Conservation (phyloP, 2,888 invertebrate genomes). For the Hedychridium roseum region DNA sequence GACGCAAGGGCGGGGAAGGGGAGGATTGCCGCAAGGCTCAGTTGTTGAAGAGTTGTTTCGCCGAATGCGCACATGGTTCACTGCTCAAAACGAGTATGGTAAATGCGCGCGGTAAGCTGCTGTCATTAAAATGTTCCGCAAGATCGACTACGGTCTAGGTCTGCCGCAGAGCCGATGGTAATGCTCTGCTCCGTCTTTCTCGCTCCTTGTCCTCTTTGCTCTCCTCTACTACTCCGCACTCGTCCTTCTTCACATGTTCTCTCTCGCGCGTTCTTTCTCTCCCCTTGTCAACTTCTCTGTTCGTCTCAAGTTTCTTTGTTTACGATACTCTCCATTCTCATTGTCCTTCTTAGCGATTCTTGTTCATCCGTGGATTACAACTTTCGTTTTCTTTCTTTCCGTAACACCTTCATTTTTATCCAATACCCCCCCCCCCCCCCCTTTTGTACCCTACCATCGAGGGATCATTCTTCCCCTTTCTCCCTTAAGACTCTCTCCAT, state of each 20-base stretch:
- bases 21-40: constrained; percentile 26
- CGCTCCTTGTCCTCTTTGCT: neutral
- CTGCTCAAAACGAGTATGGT: constrained; percentile 50
- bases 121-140: constrained; percentile 63
- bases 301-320: too few relatives aligned
- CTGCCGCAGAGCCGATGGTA: constrained; percentile 43
- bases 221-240: neutral
- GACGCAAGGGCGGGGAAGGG: constrained; percentile 17
- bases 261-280: neutral
- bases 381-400: too few relatives aligned
- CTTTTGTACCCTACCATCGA: neutral
- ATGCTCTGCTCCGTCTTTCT: constrained; percentile 38
- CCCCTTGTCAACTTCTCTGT: constrained; percentile 4
- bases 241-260: too few relatives aligned
- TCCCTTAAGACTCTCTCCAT: neutral
- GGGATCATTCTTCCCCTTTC: neutral
- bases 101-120: constrained; percentile 57
- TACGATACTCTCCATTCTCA: too few relatives aligned
- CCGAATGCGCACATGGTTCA: constrained; percentile 45
- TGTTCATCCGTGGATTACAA: too few relatives aligned
- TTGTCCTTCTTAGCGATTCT: too few relatives aligned
- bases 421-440: constrained; percentile 2
- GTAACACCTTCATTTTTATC: too few relatives aligned
- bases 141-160: constrained; percentile 57
- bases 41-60: constrained; percentile 52